These are phyloP conservation scores for Pogonocichla stellata DNA, from an alignment of 2,113 vertebrate species.

Conservation along the genomic window DNA sequence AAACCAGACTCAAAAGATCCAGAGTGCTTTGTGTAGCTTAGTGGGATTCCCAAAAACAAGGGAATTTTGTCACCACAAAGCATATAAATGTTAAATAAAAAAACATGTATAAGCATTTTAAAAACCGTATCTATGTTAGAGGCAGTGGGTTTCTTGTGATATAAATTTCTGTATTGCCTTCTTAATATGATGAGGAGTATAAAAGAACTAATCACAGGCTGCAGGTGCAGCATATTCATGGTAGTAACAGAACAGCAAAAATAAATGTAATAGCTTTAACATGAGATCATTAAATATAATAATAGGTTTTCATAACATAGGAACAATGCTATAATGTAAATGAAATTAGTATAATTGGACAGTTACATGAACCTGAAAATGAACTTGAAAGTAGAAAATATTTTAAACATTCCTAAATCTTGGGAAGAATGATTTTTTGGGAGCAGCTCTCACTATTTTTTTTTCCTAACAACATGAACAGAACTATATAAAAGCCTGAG, in stretches of 20 bases:
- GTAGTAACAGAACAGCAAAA: not conserved
- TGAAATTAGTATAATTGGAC: not conserved
- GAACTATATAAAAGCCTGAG: not conserved
- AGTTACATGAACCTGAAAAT: not conserved
- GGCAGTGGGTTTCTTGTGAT: not conserved
- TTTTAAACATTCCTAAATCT: not conserved
- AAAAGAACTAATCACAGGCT: not conserved
- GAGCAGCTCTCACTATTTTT: not conserved
- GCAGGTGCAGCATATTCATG: not conserved
- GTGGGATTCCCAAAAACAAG: not conserved
- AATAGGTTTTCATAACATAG: slow-evolving; percentile 8
- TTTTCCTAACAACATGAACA: not conserved
- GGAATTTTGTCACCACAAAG: not conserved
- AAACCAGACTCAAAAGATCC: not conserved
- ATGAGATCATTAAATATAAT: slow-evolving; percentile 7
- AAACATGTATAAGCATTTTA: not conserved
- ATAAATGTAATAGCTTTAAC: not conserved
- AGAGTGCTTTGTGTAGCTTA: not conserved
- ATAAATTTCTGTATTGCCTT: not conserved
- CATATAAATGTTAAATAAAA: not conserved
- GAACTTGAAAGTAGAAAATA: not conserved
- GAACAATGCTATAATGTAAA: not conserved
- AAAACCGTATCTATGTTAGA: not conserved
- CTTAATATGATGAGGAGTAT: not conserved
- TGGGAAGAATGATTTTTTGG: not conserved